Evolutionary conservation across 2,888 invertebrate genomes (phyloP).

Genomic region (Junonia oenone): DNA sequence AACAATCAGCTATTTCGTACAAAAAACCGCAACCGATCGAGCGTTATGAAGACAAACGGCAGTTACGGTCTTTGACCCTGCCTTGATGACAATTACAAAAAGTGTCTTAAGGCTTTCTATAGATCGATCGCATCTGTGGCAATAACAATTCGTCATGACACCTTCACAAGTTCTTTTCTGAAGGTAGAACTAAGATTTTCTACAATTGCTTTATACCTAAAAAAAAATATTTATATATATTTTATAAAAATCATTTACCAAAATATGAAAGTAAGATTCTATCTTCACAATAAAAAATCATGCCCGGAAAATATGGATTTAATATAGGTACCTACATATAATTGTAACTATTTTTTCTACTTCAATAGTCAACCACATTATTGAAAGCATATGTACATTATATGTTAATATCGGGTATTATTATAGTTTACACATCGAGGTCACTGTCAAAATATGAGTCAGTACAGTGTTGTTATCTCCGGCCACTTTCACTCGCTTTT

Average conservation of each 20-base stretch:
- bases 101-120: not conserved
- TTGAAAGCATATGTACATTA: no score
- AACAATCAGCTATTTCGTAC: not conserved
- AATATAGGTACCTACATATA: no score
- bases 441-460: conserved; percentile 7
- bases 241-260: no score
- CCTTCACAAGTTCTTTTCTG: no score
- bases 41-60: conserved; percentile 8
- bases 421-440: not conserved
- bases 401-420: not conserved
- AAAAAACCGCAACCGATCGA: conserved; percentile 17
- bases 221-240: no score
- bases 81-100: not conserved
- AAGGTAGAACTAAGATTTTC: no score
- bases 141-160: not conserved
- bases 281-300: no score
- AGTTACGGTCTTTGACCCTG: conserved; percentile 16
- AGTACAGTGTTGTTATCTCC: conserved; percentile 8
- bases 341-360: no score
- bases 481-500: conserved; percentile 30
- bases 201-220: no score
- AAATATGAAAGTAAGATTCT: no score
- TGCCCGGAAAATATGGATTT: no score
- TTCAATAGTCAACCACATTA: no score
- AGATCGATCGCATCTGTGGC: not conserved